phyloP scores from a whole-genome alignment of 2,113 vertebrate species.

The Emberiza fucata region DNA sequence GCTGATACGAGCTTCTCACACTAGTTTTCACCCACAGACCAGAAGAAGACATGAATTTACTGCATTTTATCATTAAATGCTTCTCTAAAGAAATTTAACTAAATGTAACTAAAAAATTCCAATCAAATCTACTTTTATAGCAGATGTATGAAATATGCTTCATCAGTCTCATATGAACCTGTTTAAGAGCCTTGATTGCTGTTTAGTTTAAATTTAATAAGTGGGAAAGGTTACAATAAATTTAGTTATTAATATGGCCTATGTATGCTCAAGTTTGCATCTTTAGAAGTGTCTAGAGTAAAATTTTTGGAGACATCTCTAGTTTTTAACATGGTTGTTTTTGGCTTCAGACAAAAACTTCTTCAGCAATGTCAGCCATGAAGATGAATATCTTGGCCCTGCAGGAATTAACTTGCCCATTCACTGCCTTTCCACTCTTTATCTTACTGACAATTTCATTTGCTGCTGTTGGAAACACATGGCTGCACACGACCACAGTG shows the following conservation, averaged over 20 bases:
- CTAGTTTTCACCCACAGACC: background rate
- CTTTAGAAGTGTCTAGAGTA: background rate
- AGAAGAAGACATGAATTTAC: background rate
- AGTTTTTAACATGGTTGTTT: background rate
- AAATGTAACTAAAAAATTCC: background rate
- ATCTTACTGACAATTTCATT: background rate
- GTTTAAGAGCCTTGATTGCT: background rate
- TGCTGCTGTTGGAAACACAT: background rate
- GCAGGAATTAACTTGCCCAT: background rate
- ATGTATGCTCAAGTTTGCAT: background rate
- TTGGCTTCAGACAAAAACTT: background rate
- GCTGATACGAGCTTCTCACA: background rate
- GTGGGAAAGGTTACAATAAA: background rate
- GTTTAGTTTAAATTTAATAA: background rate
- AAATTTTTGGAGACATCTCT: background rate
- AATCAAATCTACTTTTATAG: background rate
- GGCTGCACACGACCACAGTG: fast-evolving
- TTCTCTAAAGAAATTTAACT: background rate
- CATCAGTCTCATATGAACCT: background rate
- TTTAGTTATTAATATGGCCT: background rate
- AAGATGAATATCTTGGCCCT: background rate
- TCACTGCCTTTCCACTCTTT: background rate
- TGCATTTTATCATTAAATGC: background rate
- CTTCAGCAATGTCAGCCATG: background rate
- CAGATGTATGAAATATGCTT: background rate